Evolutionary conservation across 1,140 invertebrate genomes (phyloP).

Genomic region (Bacillus rossius): DNA sequence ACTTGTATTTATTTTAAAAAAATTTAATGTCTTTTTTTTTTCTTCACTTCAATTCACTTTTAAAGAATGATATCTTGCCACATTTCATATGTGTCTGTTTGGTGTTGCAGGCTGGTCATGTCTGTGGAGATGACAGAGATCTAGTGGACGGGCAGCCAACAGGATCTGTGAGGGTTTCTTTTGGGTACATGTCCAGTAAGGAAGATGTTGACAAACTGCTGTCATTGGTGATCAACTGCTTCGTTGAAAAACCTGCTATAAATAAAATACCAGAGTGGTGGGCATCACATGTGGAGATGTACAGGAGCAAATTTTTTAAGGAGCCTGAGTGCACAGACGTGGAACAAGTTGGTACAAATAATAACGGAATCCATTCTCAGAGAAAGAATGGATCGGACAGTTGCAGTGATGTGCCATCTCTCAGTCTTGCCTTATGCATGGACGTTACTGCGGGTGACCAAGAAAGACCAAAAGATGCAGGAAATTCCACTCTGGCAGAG

Average conservation of each 20-base stretch:
- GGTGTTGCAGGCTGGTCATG: constrained; percentile 70
- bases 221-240: constrained; percentile 66
- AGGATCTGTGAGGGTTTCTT: constrained; percentile 87
- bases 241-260: constrained; percentile 43
- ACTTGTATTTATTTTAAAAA: neutral
- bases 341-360: too few species aligned
- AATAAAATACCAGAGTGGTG: constrained; percentile 34
- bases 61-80: too few species aligned
- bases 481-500: neutral
- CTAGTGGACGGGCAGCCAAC: constrained; percentile 86
- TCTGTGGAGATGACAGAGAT: constrained; percentile 88
- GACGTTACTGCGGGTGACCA: neutral
- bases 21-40: neutral
- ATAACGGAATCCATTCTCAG: too few species aligned
- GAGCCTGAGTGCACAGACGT: neutral
- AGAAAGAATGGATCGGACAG: too few species aligned
- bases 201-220: constrained; percentile 68
- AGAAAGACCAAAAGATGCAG: neutral
- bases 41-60: neutral
- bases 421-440: neutral
- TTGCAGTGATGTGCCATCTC: too few species aligned
- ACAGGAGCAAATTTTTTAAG: too few species aligned
- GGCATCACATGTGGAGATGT: constrained; percentile 6
- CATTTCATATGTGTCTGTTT: too few species aligned
- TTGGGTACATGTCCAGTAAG: constrained; percentile 84